Evolutionary conservation across 2,888 invertebrate species (phyloP).

Genomic region (Apocheima hispidaria): DNA sequence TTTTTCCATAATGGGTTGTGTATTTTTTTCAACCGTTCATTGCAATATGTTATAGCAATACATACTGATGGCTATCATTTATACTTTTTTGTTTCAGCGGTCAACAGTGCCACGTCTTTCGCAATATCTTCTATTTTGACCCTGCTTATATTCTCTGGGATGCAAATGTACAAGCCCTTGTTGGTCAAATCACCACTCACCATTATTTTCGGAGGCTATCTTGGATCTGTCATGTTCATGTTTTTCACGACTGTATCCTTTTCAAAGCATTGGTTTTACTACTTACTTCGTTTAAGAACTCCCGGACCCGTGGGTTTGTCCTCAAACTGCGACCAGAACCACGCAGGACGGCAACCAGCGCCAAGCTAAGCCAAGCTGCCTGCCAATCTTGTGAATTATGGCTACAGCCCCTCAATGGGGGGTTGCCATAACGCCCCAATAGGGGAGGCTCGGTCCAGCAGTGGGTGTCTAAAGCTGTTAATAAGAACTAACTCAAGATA

Average conservation of each 20-base stretch:
- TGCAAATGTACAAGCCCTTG: slow-evolving; percentile 96
- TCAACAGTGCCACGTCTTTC: slow-evolving; percentile 91
- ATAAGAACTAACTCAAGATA: neutral
- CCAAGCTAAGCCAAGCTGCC: too few relatives aligned
- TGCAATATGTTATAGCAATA: neutral
- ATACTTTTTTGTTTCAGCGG: slow-evolving; percentile 81
- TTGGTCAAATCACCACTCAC: slow-evolving; percentile 92
- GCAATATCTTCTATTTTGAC: slow-evolving; percentile 92
- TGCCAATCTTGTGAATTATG: too few relatives aligned
- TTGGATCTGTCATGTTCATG: slow-evolving; percentile 94
- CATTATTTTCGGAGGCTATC: slow-evolving; percentile 95
- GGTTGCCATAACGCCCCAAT: too few relatives aligned
- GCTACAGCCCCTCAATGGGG: too few relatives aligned
- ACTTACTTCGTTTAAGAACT: neutral
- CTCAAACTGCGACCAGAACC: too few relatives aligned
- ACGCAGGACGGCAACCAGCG: too few relatives aligned
- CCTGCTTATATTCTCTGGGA: slow-evolving; percentile 94
- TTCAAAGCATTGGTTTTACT: slow-evolving; percentile 44
- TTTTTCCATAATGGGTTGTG: slow-evolving; percentile 25
- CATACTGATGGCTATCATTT: neutral
- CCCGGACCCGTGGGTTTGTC: too few relatives aligned
- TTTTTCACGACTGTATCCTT: slow-evolving; percentile 93
- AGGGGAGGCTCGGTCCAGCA: too few relatives aligned
- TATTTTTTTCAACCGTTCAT: slow-evolving; percentile 5
- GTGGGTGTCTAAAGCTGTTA: too few relatives aligned